A percentile compares a stretch with the other conserved stretches of the same genome.
Evolutionary conservation across 64 coral and sea anemone genomes (phyloP).

Genomic region (Pocillopora verrucosa): DNA sequence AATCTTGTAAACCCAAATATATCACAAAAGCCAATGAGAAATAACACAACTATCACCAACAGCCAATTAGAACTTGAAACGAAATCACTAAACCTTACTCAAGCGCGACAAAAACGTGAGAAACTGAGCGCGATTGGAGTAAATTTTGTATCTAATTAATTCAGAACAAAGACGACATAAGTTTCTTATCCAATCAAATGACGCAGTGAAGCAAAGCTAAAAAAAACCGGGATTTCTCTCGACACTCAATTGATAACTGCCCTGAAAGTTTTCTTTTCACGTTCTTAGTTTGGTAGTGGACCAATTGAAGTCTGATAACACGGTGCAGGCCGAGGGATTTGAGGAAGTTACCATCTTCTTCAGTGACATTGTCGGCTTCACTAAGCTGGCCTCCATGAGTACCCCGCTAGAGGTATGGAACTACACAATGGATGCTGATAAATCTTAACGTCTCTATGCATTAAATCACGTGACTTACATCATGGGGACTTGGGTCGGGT

Average conservation of each 20-base stretch:
- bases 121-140: neutral
- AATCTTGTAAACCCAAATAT: too few species aligned
- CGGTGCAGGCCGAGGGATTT: conserved; percentile 69
- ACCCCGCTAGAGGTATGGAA: conserved; percentile 39
- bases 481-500: too few species aligned
- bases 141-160: neutral
- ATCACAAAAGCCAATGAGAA: too few species aligned
- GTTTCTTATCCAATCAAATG: neutral
- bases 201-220: neutral
- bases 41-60: too few species aligned
- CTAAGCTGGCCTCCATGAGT: conserved; percentile 63
- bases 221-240: neutral
- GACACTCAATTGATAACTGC: neutral
- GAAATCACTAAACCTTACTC: too few species aligned
- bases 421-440: neutral
- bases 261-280: neutral
- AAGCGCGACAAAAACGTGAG: neutral
- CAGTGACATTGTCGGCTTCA: conserved; percentile 77
- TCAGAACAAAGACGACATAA: neutral
- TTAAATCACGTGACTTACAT: neutral
- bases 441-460: neutral
- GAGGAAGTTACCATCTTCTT: conserved; percentile 79
- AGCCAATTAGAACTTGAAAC: too few species aligned
- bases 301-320: conserved; percentile 42
- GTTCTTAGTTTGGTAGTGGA: conserved; percentile 57